Conservation (phyloP, 2,797 vertebrate genomes). For the Schizopygopsis malacanthus region DNA sequence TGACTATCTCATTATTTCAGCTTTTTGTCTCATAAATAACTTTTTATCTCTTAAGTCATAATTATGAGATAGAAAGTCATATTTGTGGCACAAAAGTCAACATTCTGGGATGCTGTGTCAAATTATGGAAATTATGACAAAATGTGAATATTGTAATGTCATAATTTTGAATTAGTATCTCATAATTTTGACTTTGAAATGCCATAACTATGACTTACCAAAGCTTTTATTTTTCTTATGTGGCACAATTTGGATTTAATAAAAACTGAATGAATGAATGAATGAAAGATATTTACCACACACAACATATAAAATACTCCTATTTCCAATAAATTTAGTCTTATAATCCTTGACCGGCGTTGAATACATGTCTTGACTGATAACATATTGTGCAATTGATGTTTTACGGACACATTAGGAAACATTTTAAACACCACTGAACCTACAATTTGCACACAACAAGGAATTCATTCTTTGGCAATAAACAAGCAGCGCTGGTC, state of each 20-base stretch:
- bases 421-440: not conserved
- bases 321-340: not conserved
- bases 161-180: not conserved
- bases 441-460: constrained; percentile 2
- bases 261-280: not conserved
- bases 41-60: too few relatives aligned
- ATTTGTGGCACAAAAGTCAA: not conserved
- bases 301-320: not conserved
- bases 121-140: not conserved
- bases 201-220: not conserved
- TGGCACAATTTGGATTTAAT: not conserved
- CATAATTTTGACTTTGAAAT: too few relatives aligned
- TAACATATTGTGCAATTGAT: not conserved
- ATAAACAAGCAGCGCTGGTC: constrained; percentile 25
- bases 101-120: not conserved
- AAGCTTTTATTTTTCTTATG: not conserved
- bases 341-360: not conserved
- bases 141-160: not conserved
- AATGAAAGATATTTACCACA: not conserved
- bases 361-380: not conserved
- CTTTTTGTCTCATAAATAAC: not conserved
- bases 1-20: not conserved
- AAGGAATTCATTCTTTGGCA: constrained; percentile 17
- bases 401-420: not conserved
- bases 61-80: not conserved